Conservation (phyloP, 1,140 invertebrate genomes). For the Apocrypta bakeri region DNA sequence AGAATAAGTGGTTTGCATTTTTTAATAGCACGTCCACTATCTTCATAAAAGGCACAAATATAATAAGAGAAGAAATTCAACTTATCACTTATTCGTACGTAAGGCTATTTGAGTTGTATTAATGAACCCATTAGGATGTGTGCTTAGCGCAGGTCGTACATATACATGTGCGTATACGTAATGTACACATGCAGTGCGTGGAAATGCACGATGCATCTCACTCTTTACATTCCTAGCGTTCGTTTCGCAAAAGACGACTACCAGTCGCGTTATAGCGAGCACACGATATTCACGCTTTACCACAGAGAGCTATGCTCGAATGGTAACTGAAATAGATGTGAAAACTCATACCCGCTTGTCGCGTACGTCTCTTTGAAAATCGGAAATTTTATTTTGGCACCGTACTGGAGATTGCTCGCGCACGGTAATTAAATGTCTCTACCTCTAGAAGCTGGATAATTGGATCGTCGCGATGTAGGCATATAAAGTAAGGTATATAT, state of each 20-base stretch:
- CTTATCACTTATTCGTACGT: too few species aligned
- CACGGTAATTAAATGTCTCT: background rate
- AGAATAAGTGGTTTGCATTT: too few species aligned
- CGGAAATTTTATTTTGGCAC: background rate
- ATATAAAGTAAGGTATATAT: too few species aligned
- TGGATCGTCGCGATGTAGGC: background rate
- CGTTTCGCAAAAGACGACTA: background rate
- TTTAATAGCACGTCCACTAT: too few species aligned
- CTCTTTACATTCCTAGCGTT: background rate
- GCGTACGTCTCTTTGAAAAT: background rate
- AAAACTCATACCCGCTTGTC: background rate
- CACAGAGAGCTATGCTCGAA: background rate
- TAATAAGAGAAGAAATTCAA: too few species aligned
- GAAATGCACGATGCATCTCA: background rate
- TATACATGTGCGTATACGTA: background rate
- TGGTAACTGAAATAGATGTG: background rate
- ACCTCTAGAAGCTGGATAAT: background rate
- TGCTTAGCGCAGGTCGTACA: too few species aligned
- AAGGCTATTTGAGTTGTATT: too few species aligned
- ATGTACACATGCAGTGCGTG: background rate
- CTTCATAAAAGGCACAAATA: too few species aligned
- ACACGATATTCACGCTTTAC: background rate
- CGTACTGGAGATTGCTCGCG: background rate
- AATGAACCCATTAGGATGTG: too few species aligned
- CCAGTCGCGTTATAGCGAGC: conserved; percentile 5